A percentile compares a stretch with the other conserved stretches of the same genome.
phyloP scores from a whole-genome alignment of 2,113 vertebrate species.

The Pycnonotus jocosus region DNA sequence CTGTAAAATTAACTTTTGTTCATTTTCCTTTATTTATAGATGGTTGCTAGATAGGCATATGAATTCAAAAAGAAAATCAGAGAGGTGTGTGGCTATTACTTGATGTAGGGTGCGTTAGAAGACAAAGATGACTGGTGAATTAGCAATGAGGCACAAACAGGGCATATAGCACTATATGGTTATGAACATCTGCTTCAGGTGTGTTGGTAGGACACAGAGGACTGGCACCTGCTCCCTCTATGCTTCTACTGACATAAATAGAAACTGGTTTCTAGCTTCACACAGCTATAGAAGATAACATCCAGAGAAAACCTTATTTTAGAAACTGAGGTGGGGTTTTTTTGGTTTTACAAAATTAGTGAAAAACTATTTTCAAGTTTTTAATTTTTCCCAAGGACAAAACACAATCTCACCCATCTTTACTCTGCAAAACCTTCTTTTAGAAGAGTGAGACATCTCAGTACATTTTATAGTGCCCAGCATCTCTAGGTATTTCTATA shows the following conservation, averaged over 20 bases:
- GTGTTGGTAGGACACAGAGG: not conserved
- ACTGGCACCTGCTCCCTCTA: not conserved
- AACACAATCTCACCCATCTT: not conserved
- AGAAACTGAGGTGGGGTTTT: not conserved
- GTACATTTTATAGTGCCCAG: not conserved
- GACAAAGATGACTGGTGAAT: not conserved
- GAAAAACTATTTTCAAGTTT: not conserved
- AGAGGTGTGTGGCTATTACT: not conserved
- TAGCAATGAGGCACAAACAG: not conserved
- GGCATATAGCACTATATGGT: not conserved
- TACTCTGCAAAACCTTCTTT: not conserved
- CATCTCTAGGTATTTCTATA: not conserved
- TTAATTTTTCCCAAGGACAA: not conserved
- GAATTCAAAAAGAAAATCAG: not conserved
- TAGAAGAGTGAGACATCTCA: not conserved
- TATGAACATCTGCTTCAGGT: not conserved
- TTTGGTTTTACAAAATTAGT: not conserved
- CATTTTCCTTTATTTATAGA: slow-evolving; percentile 19
- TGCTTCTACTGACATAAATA: not conserved
- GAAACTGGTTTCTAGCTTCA: not conserved
- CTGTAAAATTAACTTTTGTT: slow-evolving; percentile 5
- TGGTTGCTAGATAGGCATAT: not conserved
- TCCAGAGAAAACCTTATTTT: not conserved
- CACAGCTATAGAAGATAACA: not conserved
- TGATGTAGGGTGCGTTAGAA: not conserved